Percentiles rank a stretch among this genome's conserved stretches.
Evolutionary conservation across 1,140 invertebrate genomes (phyloP).

Genomic region (Aphelinus atriplicis): DNA sequence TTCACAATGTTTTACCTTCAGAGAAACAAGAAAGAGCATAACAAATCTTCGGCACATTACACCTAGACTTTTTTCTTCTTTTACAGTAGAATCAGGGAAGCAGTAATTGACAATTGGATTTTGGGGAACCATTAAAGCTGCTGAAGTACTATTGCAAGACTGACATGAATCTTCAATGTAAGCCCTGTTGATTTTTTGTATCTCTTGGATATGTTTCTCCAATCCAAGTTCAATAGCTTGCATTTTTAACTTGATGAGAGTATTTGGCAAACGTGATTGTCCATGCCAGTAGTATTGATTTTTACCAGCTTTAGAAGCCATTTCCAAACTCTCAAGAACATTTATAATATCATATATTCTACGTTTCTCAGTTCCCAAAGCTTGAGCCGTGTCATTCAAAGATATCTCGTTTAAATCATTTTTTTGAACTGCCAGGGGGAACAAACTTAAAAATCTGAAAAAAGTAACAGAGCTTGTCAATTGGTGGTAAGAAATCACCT

Average conservation of each 20-base stretch:
- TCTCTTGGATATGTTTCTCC: constrained; percentile 49
- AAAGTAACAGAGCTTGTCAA: constrained; percentile 14
- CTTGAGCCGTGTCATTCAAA: constrained; percentile 67
- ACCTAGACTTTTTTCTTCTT: constrained; percentile 72
- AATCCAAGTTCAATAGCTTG: constrained; percentile 46
- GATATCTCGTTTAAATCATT: constrained; percentile 64
- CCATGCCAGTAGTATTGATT: constrained; percentile 73
- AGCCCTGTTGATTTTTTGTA: constrained; percentile 47
- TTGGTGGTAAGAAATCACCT: background rate
- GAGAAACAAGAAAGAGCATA: constrained; percentile 76
- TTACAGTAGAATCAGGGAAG: constrained; percentile 37
- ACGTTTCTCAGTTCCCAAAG: constrained; percentile 72
- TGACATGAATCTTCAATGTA: constrained; percentile 42
- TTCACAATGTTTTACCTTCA: constrained; percentile 67
- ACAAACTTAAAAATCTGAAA: constrained; percentile 69
- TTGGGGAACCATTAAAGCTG: constrained; percentile 41
- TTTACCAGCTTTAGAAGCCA: constrained; percentile 72
- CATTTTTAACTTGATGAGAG: constrained; percentile 46
- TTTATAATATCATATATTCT: constrained; percentile 84
- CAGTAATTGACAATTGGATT: constrained; percentile 39
- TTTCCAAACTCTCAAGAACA: constrained; percentile 78
- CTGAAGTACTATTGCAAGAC: constrained; percentile 21
- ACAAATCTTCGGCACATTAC: constrained; percentile 78
- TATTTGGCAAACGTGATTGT: constrained; percentile 41
- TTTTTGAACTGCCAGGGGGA: constrained; percentile 57